Conservation (phyloP, 2,113 vertebrate genomes). For the Eptesicus fuscus region DNA sequence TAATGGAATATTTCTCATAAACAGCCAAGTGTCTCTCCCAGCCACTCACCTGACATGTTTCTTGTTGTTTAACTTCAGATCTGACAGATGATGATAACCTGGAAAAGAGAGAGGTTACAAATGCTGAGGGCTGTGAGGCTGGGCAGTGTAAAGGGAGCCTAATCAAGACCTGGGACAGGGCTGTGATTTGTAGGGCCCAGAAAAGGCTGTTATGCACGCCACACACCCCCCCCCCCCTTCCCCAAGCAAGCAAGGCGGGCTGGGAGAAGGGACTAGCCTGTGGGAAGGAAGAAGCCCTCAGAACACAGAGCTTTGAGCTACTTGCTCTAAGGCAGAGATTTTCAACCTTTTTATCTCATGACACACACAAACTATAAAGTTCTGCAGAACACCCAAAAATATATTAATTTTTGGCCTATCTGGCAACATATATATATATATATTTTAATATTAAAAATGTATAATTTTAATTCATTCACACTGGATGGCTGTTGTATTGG, state of each 20-base stretch:
- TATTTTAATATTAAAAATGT: too few species aligned
- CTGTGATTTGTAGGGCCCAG: conserved; percentile 58
- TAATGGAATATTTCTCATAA: conserved; percentile 72
- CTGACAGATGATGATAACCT: conserved; percentile 76
- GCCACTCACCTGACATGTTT: conserved; percentile 72
- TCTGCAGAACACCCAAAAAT: not conserved
- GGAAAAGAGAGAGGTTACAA: conserved; percentile 57
- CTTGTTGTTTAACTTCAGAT: conserved; percentile 73
- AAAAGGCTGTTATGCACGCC: conserved; percentile 36
- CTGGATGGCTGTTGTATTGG: not conserved
- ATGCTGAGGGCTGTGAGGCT: conserved; percentile 24
- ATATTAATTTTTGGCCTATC: not conserved
- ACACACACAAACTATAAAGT: not conserved
- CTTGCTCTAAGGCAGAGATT: not conserved
- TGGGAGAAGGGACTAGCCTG: not conserved
- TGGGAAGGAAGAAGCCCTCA: not conserved
- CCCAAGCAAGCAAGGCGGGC: not conserved
- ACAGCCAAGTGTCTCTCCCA: conserved; percentile 63
- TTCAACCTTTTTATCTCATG: not conserved
- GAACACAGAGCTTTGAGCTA: not conserved
- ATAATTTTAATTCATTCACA: not conserved
- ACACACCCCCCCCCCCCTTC: not conserved
- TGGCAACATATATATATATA: not conserved
- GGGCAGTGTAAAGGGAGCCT: conserved; percentile 34
- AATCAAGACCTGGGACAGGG: conserved; percentile 24